Evolutionary conservation across 2,113 vertebrate genomes (phyloP).

Genomic region (Melospiza georgiana): DNA sequence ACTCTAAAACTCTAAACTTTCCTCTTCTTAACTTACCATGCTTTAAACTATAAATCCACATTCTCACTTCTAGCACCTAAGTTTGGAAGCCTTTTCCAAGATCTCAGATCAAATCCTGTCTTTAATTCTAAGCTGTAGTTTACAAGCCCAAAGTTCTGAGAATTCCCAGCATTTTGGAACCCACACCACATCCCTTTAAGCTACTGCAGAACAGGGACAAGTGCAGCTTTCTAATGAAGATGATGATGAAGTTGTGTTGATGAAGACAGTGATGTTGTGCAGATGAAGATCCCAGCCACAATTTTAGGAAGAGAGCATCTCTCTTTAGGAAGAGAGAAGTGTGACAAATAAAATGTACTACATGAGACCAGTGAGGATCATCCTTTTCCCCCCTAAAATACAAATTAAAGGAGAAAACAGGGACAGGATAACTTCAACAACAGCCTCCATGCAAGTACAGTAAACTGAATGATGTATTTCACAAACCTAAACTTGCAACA

Average conservation of each 20-base stretch:
- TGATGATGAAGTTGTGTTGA: background rate
- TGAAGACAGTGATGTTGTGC: background rate
- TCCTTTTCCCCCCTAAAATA: background rate
- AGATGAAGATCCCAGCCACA: background rate
- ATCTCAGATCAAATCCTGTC: background rate
- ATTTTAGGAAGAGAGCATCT: background rate
- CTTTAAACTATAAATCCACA: background rate
- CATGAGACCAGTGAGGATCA: background rate
- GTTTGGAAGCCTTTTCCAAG: background rate
- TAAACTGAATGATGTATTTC: background rate
- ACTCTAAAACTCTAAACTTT: background rate
- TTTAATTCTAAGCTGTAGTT: background rate
- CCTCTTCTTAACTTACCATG: background rate
- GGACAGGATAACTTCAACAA: background rate
- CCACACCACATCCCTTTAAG: background rate
- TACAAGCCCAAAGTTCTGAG: background rate
- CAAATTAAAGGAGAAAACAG: background rate
- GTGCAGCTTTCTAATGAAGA: background rate
- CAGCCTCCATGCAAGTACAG: background rate
- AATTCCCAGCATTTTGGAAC: background rate
- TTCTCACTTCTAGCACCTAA: background rate
- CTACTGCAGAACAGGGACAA: background rate
- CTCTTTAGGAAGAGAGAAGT: background rate
- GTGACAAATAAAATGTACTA: background rate
- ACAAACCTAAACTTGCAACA: background rate